Evolutionary conservation across 2,888 invertebrate species (phyloP).

Genomic region (Drosophila mayaguana): DNA sequence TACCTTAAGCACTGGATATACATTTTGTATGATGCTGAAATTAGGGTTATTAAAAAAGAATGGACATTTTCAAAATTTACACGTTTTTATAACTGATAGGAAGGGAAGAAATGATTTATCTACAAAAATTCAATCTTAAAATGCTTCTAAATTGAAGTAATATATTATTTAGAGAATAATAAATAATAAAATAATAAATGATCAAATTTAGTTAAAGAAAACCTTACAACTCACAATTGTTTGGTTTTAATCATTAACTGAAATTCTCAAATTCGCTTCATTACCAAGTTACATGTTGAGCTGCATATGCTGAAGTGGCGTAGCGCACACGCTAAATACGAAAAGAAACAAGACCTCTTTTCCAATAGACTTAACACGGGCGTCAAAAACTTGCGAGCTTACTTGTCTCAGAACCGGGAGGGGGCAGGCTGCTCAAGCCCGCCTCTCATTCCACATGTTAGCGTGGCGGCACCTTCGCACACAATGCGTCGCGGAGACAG

Average conservation of each 20-base stretch:
- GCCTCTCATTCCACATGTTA: background rate
- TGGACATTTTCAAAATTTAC: too few relatives aligned
- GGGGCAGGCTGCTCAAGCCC: background rate
- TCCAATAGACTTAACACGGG: constrained; percentile 73
- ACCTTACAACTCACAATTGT: too few relatives aligned
- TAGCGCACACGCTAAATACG: constrained; percentile 39
- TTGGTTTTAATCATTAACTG: too few relatives aligned
- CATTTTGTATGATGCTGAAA: background rate
- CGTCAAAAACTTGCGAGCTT: constrained; percentile 75
- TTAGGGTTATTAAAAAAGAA: too few relatives aligned
- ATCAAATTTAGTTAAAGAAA: too few relatives aligned
- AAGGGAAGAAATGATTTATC: background rate
- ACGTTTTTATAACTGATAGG: background rate
- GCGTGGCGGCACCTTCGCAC: background rate
- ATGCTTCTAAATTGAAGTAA: background rate
- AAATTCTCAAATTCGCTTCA: too few relatives aligned
- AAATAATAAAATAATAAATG: too few relatives aligned
- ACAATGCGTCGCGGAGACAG: constrained; percentile 52
- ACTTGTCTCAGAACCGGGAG: constrained; percentile 64
- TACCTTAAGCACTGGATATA: background rate
- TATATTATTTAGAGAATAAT: background rate
- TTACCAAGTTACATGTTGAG: background rate
- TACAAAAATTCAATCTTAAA: background rate
- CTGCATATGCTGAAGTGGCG: constrained; percentile 19
- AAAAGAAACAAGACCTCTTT: constrained; percentile 59